Percentiles rank a stretch among this genome's conserved stretches.
These are phyloP conservation scores for Heliconius congener DNA, from an alignment of 1,140 invertebrate genomes.

Conservation along the genomic window DNA sequence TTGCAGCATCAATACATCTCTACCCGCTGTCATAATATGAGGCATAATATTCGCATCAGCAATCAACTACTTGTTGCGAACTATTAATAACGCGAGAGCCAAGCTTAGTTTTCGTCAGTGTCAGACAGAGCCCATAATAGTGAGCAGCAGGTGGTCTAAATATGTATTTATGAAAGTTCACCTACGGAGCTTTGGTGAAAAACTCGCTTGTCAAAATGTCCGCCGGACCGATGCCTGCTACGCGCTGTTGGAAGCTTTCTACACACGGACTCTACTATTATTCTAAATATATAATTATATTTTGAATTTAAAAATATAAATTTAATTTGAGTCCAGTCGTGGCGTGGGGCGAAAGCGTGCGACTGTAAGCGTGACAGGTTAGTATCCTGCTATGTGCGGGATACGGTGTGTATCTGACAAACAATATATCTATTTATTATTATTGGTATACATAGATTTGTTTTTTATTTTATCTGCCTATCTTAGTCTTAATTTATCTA, in stretches of 20 bases:
- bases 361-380: too few relatives aligned
- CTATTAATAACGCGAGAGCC: constrained; percentile 9
- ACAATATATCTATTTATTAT: too few relatives aligned
- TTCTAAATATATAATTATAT: background rate
- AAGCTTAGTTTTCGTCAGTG: constrained; percentile 13
- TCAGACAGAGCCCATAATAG: background rate
- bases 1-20: background rate
- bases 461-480: too few relatives aligned
- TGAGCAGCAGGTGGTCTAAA: constrained; percentile 35
- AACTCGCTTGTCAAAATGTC: constrained; percentile 47
- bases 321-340: too few relatives aligned
- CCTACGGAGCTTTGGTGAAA: constrained; percentile 37
- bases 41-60: constrained; percentile 4
- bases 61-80: constrained; percentile 12
- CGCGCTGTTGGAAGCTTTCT: constrained; percentile 10
- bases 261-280: constrained; percentile 25
- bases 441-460: too few relatives aligned
- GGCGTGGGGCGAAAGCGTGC: too few relatives aligned
- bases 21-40: constrained; percentile 9
- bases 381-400: too few relatives aligned
- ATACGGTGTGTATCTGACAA: too few relatives aligned
- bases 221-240: constrained; percentile 36
- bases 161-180: constrained; percentile 45
- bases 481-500: too few relatives aligned
- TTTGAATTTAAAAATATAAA: too few relatives aligned